Evolutionary conservation across 2,888 invertebrate species (phyloP).

Genomic region (Dione vanillae): DNA sequence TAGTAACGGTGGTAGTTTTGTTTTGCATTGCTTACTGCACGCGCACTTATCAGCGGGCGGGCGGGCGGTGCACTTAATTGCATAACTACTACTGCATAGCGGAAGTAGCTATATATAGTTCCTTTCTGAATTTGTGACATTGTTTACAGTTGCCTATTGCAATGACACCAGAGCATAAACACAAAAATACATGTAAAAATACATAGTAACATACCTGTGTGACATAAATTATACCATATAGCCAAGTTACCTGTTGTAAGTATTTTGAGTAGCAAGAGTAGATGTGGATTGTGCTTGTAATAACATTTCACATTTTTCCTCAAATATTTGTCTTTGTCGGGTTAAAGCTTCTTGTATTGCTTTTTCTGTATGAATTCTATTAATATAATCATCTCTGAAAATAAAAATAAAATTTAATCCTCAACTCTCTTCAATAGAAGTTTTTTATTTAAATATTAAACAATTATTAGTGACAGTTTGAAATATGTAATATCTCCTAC

Average conservation of each 20-base stretch:
- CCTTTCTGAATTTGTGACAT: no score
- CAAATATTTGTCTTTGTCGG: constrained; percentile 45
- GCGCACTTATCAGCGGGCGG: no score
- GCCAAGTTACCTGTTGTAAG: background rate
- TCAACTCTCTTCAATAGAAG: background rate
- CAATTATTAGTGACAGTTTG: background rate
- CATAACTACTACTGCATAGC: no score
- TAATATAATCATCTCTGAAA: background rate
- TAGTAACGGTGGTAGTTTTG: no score
- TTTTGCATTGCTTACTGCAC: no score
- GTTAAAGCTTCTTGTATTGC: constrained; percentile 37
- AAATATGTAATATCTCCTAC: no score
- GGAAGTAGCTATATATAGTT: no score
- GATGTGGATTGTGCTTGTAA: constrained; percentile 30
- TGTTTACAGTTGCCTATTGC: no score
- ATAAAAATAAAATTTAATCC: background rate
- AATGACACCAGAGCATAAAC: no score
- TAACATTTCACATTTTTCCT: constrained; percentile 41
- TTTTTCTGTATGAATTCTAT: background rate
- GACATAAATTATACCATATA: background rate
- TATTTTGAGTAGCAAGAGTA: background rate
- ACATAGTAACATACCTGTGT: no score
- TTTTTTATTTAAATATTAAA: background rate
- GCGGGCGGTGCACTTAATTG: no score
- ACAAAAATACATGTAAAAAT: no score